Conservation (phyloP, 2,888 invertebrate genomes). For the Chirona hameri region DNA sequence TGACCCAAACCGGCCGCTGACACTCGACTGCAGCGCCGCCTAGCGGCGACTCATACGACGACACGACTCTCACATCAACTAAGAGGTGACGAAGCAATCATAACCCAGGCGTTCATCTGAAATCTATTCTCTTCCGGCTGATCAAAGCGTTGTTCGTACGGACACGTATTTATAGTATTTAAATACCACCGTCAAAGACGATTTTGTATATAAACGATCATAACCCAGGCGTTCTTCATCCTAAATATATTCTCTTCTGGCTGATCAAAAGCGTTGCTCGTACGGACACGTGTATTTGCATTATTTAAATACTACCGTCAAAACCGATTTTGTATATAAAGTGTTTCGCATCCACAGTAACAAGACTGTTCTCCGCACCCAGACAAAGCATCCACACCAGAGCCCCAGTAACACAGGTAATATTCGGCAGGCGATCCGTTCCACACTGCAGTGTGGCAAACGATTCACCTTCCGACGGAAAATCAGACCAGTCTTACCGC, state of each 20-base stretch:
- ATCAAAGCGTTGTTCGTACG: background rate
- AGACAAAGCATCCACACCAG: background rate
- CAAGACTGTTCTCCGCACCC: background rate
- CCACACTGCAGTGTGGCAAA: background rate
- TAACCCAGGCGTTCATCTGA: too few species aligned
- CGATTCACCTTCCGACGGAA: too few species aligned
- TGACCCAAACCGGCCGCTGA: too few species aligned
- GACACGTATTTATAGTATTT: background rate
- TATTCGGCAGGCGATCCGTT: background rate
- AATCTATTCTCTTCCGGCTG: too few species aligned
- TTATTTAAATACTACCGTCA: background rate
- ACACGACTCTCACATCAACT: too few species aligned
- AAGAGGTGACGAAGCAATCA: too few species aligned
- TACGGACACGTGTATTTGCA: background rate
- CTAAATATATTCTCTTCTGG: too few species aligned
- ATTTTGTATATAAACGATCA: background rate
- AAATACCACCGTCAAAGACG: background rate
- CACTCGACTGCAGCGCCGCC: too few species aligned
- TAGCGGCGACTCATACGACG: too few species aligned
- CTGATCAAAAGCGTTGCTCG: background rate
- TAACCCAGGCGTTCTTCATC: too few species aligned
- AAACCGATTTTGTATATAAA: background rate
- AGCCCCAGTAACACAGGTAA: background rate
- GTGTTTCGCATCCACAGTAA: background rate
- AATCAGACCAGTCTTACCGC: too few species aligned